phyloP scores from a whole-genome alignment of 1,140 invertebrate species.

The Aporrectodea caliginosa region DNA sequence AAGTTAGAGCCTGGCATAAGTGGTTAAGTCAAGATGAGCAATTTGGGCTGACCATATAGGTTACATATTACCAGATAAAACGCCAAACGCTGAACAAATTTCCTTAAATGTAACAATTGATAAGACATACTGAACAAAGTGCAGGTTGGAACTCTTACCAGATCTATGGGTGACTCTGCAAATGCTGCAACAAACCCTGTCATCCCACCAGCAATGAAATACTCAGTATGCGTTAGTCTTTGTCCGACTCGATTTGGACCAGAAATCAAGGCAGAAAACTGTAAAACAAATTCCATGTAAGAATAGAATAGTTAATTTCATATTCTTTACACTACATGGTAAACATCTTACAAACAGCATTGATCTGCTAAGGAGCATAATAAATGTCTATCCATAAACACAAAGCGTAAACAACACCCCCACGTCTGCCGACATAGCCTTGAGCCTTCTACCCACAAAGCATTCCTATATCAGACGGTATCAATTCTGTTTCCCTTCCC shows the following conservation, averaged over 20 bases:
- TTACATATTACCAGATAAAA: too few relatives aligned
- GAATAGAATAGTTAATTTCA: neutral
- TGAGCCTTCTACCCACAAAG: neutral
- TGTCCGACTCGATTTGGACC: slow-evolving; percentile 15
- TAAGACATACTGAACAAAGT: neutral
- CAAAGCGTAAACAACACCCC: too few relatives aligned
- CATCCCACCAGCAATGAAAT: slow-evolving; percentile 20
- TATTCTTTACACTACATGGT: neutral
- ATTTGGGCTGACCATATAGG: too few relatives aligned
- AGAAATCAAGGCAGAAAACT: slow-evolving; percentile 19
- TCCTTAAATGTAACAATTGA: too few relatives aligned
- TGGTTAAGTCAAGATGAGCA: too few relatives aligned
- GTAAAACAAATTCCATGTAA: neutral
- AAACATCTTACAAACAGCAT: neutral
- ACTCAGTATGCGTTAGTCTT: slow-evolving; percentile 21
- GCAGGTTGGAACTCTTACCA: slow-evolving; percentile 8
- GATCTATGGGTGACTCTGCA: slow-evolving; percentile 30
- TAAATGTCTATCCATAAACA: too few relatives aligned
- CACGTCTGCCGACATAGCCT: neutral
- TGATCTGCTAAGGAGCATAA: neutral
- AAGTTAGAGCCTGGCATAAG: too few relatives aligned
- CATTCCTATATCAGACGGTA: neutral
- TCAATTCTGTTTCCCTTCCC: neutral
- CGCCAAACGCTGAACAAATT: too few relatives aligned
- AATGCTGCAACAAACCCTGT: slow-evolving; percentile 29